Conservation (phyloP, 35 echinoderm and acorn worm species). For the Anneissia japonica region DNA sequence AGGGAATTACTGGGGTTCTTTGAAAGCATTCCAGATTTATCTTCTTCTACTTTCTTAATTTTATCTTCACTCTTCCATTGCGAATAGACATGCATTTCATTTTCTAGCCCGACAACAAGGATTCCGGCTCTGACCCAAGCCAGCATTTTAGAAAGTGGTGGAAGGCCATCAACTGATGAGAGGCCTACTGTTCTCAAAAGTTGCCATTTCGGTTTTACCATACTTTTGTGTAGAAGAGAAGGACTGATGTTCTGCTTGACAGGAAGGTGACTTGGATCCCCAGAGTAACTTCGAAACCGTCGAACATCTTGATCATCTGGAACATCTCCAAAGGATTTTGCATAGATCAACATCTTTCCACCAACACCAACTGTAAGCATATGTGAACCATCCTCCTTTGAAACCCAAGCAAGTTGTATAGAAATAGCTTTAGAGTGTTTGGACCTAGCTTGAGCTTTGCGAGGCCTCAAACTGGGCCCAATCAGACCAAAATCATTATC, state of each 20-base stretch:
- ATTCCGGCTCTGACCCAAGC: slow-evolving; percentile 96
- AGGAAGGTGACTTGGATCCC: not conserved
- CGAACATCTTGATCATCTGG: slow-evolving; percentile 37
- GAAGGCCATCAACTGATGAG: slow-evolving; percentile 64
- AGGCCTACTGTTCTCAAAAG: slow-evolving; percentile 63
- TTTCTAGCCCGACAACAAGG: slow-evolving; percentile 75
- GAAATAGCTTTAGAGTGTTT: slow-evolving; percentile 31
- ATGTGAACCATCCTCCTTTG: slow-evolving; percentile 96
- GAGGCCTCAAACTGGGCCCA: slow-evolving; percentile 12
- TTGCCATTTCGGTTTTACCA: slow-evolving; percentile 55
- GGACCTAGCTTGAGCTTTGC: slow-evolving; percentile 13
- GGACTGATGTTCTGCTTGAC: not conserved
- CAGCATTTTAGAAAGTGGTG: slow-evolving; percentile 88
- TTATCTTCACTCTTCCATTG: slow-evolving; percentile 65
- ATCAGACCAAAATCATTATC: not conserved
- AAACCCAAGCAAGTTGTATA: slow-evolving; percentile 88
- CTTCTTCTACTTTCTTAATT: slow-evolving; percentile 6
- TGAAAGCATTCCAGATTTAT: slow-evolving; percentile 2
- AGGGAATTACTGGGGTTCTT: slow-evolving; percentile 5
- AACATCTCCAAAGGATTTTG: slow-evolving; percentile 34
- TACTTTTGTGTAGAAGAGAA: slow-evolving; percentile 30
- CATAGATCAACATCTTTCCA: slow-evolving; percentile 67
- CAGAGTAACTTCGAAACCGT: slow-evolving; percentile 12
- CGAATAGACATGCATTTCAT: slow-evolving; percentile 98
- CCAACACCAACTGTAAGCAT: slow-evolving; percentile 83